phyloP scores from a whole-genome alignment of 2,888 invertebrate genomes.

The Glyphotaelius pellucidus region DNA sequence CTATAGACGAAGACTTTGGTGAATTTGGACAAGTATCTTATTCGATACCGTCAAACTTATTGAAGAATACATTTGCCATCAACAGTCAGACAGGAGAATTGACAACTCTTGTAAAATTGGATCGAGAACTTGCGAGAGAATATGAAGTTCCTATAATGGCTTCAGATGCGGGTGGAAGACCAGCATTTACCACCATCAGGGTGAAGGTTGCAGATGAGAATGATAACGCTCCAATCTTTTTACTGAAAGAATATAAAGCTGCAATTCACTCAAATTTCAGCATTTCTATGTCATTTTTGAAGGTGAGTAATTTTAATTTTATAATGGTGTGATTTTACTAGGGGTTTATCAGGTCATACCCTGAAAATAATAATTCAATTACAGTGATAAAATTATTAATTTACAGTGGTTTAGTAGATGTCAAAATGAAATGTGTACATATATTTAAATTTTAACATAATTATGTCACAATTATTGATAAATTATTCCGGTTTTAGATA shows the following conservation, averaged over 20 bases:
- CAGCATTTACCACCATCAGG: constrained; percentile 85
- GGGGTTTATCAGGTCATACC: background rate
- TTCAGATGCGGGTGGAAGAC: constrained; percentile 87
- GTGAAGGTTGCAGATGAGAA: constrained; percentile 90
- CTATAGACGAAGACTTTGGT: constrained; percentile 89
- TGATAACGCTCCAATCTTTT: constrained; percentile 89
- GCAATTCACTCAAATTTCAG: constrained; percentile 81
- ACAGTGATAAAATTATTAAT: too few species aligned
- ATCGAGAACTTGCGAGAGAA: constrained; percentile 81
- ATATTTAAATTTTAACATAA: background rate
- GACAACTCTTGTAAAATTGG: constrained; percentile 82
- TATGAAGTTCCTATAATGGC: constrained; percentile 90
- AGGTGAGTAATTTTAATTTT: constrained; percentile 71
- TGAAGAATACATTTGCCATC: constrained; percentile 85
- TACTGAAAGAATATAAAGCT: constrained; percentile 86
- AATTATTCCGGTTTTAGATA: constrained; percentile 71
- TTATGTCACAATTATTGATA: background rate
- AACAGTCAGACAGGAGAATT: constrained; percentile 85
- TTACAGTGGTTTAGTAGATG: background rate
- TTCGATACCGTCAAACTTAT: constrained; percentile 85
- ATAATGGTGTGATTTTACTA: too few species aligned
- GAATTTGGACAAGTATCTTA: constrained; percentile 86
- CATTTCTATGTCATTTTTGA: constrained; percentile 78
- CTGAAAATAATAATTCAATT: background rate
- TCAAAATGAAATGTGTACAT: background rate